Conservation (phyloP, 2,797 vertebrate species). For the Borostomias antarcticus region DNA sequence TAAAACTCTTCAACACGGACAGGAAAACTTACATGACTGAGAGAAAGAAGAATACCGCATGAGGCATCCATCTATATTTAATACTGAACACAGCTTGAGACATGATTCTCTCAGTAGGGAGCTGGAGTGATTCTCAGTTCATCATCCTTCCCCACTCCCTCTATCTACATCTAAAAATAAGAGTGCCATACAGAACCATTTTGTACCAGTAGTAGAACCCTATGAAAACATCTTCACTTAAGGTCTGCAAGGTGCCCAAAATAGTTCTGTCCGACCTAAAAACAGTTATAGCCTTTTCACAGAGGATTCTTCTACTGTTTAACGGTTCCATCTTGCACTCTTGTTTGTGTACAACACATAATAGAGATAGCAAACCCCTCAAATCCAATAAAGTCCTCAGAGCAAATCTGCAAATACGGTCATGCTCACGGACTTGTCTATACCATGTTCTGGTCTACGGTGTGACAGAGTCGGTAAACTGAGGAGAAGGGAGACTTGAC, state of each 20-base stretch:
- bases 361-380: too few species aligned
- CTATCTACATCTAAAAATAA: too few species aligned
- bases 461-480: constrained; percentile 29
- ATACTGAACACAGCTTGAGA: neutral
- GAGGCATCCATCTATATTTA: constrained; percentile 12
- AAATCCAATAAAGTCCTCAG: neutral
- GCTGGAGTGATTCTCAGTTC: neutral
- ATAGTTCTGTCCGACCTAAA: too few species aligned
- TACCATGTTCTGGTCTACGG: constrained; percentile 15
- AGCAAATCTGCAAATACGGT: neutral
- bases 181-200: too few species aligned
- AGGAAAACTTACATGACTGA: neutral
- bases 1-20: constrained; percentile 1
- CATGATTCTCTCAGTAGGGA: neutral
- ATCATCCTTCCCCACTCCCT: too few species aligned
- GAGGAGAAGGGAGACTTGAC: constrained; percentile 57
- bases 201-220: too few species aligned
- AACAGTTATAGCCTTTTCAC: too few species aligned
- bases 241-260: too few species aligned
- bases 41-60: constrained; percentile 1
- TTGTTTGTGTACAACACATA: neutral
- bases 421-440: constrained; percentile 1
- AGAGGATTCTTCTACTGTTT: too few species aligned
- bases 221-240: too few species aligned
- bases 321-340: too few species aligned